Conservation (phyloP, 2,113 vertebrate genomes). For the Illadopsis cleaveri region DNA sequence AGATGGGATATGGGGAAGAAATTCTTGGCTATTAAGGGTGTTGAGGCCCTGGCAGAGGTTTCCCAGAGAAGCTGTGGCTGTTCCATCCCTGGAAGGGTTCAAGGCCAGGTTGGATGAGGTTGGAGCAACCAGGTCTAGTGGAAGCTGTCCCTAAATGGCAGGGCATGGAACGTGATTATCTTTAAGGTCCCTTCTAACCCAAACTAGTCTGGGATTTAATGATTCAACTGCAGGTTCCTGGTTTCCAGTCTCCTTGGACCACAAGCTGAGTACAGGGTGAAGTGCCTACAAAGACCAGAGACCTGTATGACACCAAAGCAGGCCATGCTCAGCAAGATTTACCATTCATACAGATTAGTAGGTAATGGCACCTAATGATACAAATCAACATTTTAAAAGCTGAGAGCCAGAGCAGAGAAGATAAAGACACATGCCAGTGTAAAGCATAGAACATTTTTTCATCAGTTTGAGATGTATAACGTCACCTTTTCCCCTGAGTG, state of each 20-base stretch:
- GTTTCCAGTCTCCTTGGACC: neutral
- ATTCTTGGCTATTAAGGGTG: too few species aligned
- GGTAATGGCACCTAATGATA: neutral
- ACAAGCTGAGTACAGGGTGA: neutral
- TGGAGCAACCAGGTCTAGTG: neutral
- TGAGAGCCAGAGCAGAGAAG: neutral
- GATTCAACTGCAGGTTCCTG: neutral
- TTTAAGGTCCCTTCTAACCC: neutral
- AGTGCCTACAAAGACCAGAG: neutral
- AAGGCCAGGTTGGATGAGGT: too few species aligned
- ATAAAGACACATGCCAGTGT: neutral
- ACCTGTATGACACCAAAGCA: neutral
- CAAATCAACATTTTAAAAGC: neutral
- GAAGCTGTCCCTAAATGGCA: neutral
- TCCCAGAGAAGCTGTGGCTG: too few species aligned
- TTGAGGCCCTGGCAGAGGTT: too few species aligned
- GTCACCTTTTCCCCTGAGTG: neutral
- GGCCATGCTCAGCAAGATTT: neutral
- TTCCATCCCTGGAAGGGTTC: too few species aligned
- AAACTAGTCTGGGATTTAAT: neutral
- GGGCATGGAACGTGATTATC: neutral
- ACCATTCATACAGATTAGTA: neutral
- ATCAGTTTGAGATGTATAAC: neutral
- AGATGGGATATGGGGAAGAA: too few species aligned
- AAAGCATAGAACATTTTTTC: neutral